phyloP scores from a whole-genome alignment of 2,797 vertebrate genomes.

The Falco berigora region DNA sequence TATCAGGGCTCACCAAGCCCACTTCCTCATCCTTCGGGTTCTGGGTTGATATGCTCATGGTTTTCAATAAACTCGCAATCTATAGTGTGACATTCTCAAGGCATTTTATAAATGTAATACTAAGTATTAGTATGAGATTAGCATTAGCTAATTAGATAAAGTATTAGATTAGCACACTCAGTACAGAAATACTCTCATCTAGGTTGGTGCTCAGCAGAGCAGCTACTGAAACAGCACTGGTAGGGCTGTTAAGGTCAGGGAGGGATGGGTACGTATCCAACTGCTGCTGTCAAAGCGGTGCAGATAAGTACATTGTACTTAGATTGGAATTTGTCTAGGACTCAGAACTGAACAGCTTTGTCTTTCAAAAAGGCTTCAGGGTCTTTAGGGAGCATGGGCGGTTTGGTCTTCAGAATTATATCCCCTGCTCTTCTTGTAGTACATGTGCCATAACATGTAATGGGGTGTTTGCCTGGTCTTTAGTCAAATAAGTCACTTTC shows the following conservation, averaged over 20 bases:
- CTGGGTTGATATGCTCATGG: not conserved
- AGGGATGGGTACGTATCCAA: not conserved
- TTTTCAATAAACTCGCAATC: not conserved
- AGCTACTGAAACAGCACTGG: not conserved
- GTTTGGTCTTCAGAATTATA: not conserved
- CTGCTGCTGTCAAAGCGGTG: not conserved
- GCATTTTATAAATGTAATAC: not conserved
- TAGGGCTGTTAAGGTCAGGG: not conserved
- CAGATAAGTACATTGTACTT: not conserved
- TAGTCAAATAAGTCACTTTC: not conserved
- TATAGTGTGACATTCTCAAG: not conserved
- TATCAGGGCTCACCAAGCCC: not conserved
- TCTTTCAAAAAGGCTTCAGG: not conserved
- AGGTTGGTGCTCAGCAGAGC: not conserved
- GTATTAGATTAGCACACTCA: not conserved
- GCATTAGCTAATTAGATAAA: too few relatives aligned
- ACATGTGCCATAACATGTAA: not conserved
- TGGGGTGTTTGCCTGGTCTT: not conserved
- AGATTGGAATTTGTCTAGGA: not conserved
- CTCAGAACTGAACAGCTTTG: not conserved
- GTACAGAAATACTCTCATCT: not conserved
- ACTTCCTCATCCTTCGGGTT: not conserved
- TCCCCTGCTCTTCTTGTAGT: not conserved
- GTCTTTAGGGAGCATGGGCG: not conserved
- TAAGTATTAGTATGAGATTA: too few relatives aligned